Evolutionary conservation across 2,888 invertebrate genomes (phyloP).

Genomic region (Diploptera punctata): DNA sequence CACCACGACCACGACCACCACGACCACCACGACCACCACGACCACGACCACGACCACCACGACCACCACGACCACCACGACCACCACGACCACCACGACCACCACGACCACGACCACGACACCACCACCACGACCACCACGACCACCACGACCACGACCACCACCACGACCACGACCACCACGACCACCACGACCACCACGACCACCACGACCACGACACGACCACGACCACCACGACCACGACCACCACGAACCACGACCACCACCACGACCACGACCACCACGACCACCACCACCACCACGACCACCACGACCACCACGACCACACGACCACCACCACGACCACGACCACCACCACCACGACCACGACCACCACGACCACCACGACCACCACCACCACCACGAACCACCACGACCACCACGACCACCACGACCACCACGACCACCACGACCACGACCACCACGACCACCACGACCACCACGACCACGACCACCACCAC

Average conservation of each 20-base stretch:
- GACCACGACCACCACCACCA: too few relatives aligned
- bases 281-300: too few relatives aligned
- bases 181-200: conserved; percentile 42
- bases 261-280: not conserved
- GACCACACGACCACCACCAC: too few relatives aligned
- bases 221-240: conserved; percentile 56
- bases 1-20: not conserved
- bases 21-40: not conserved
- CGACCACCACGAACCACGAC: too few relatives aligned
- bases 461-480: not conserved
- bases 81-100: conserved; percentile 44
- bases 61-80: not conserved
- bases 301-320: too few relatives aligned
- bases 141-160: conserved; percentile 49
- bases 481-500: not conserved
- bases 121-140: conserved; percentile 50
- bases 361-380: too few relatives aligned
- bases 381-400: too few relatives aligned
- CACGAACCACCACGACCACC: too few relatives aligned
- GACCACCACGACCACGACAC: too few relatives aligned
- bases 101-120: too few relatives aligned
- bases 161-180: conserved; percentile 51
- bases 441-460: conserved; percentile 44
- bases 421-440: conserved; percentile 51
- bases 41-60: conserved; percentile 4